Conservation (phyloP, 2,888 invertebrate genomes). For the Trissonchulus sp. region DNA sequence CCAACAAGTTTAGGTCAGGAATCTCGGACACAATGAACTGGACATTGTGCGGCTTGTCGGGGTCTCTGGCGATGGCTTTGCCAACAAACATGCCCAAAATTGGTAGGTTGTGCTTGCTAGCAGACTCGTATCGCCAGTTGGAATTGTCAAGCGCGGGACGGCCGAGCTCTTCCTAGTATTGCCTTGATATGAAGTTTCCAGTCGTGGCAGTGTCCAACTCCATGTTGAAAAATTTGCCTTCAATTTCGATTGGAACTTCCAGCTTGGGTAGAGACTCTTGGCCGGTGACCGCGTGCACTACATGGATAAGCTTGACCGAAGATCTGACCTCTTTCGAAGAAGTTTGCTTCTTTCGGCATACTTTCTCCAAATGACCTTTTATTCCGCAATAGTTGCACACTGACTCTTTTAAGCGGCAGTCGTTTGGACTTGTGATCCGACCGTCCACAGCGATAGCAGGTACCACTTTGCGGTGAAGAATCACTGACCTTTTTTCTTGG, state of each 20-base stretch:
- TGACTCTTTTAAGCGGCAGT: slow-evolving; percentile 30
- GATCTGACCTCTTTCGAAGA: background rate
- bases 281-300: slow-evolving; percentile 19
- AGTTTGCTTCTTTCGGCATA: slow-evolving; percentile 18
- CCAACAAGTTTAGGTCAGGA: slow-evolving; percentile 12
- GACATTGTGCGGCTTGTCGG: background rate
- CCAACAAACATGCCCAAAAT: background rate
- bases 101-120: slow-evolving; percentile 5
- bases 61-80: background rate
- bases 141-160: slow-evolving; percentile 18
- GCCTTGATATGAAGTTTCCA: slow-evolving; percentile 25
- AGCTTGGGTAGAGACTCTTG: slow-evolving; percentile 28
- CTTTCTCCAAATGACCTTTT: slow-evolving; percentile 22
- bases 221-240: slow-evolving; percentile 23
- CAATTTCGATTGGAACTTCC: slow-evolving; percentile 31
- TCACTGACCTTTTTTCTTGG: slow-evolving; percentile 6
- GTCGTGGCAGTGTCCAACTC: slow-evolving; percentile 32
- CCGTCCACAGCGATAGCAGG: slow-evolving; percentile 13
- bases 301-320: slow-evolving; percentile 28
- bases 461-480: background rate
- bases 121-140: slow-evolving; percentile 24
- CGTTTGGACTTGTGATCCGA: slow-evolving; percentile 14
- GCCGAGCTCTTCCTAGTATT: slow-evolving; percentile 1
- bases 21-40: slow-evolving; percentile 20
- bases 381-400: slow-evolving; percentile 20